These are phyloP conservation scores for Neosilurus hyrtlii DNA, from an alignment of 2,797 vertebrate genomes.

Conservation along the genomic window DNA sequence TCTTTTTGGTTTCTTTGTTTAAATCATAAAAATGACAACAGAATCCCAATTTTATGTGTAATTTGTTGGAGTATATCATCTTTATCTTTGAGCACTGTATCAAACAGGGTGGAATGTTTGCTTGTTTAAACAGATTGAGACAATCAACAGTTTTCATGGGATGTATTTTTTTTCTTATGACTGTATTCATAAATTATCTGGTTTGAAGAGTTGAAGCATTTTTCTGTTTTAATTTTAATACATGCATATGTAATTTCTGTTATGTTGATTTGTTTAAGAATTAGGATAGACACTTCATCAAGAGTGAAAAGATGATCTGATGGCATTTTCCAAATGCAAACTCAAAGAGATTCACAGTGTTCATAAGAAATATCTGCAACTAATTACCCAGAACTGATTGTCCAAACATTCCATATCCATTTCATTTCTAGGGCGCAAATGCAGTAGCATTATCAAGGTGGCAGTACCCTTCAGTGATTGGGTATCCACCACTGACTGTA, in stretches of 20 bases:
- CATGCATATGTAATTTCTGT: background rate
- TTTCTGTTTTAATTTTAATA: background rate
- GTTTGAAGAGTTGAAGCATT: background rate
- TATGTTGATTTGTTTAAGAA: background rate
- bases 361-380: conserved; percentile 83
- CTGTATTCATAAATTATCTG: background rate
- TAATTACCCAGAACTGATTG: conserved; percentile 81
- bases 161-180: no score
- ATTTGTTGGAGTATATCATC: no score
- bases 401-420: conserved; percentile 68
- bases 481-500: conserved; percentile 73
- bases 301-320: conserved; percentile 75
- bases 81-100: no score
- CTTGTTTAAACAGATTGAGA: no score
- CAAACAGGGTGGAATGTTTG: no score
- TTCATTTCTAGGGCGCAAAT: background rate
- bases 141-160: no score
- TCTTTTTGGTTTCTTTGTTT: no score
- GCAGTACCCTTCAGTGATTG: conserved; percentile 55
- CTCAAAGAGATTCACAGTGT: background rate
- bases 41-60: no score
- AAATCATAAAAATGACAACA: no score
- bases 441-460: conserved; percentile 64
- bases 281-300: background rate
- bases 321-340: conserved; percentile 82